Evolutionary conservation across 2,888 invertebrate genomes (phyloP).

Genomic region (Hipparchia sbordonii): DNA sequence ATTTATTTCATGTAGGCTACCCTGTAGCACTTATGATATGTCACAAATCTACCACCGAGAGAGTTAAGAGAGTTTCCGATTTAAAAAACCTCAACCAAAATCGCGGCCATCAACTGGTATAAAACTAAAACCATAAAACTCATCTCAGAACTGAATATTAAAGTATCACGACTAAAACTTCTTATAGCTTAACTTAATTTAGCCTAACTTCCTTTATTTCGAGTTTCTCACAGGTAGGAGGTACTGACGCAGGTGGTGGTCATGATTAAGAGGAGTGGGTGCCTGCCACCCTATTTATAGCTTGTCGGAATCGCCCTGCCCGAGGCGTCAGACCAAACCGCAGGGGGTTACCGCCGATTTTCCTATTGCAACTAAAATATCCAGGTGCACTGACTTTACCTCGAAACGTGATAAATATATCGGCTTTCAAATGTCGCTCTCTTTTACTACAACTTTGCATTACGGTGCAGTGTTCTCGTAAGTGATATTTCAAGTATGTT

Average conservation of each 20-base stretch:
- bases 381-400: constrained; percentile 41
- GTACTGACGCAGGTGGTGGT: constrained; percentile 60
- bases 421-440: constrained; percentile 33
- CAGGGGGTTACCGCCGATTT: constrained; percentile 54
- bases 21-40: no score
- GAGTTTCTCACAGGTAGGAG: constrained; percentile 53
- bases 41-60: no score
- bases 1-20: no score
- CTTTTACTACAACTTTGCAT: constrained; percentile 29
- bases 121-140: no score
- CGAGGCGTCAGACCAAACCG: constrained; percentile 56
- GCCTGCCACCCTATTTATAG: constrained; percentile 66
- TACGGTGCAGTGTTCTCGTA: constrained; percentile 9
- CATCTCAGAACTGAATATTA: no score
- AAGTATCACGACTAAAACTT: no score
- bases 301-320: constrained; percentile 57
- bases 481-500: not conserved
- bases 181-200: not conserved
- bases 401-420: constrained; percentile 40
- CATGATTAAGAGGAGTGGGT: constrained; percentile 69
- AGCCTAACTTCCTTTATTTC: not conserved
- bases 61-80: no score
- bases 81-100: no score
- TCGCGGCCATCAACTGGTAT: no score
- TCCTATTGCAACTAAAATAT: constrained; percentile 50